Percentiles rank a stretch among this genome's conserved stretches.
These are phyloP conservation scores for Stylophora pistillata DNA, from an alignment of 64 coral and sea anemone species.

Conservation along the genomic window DNA sequence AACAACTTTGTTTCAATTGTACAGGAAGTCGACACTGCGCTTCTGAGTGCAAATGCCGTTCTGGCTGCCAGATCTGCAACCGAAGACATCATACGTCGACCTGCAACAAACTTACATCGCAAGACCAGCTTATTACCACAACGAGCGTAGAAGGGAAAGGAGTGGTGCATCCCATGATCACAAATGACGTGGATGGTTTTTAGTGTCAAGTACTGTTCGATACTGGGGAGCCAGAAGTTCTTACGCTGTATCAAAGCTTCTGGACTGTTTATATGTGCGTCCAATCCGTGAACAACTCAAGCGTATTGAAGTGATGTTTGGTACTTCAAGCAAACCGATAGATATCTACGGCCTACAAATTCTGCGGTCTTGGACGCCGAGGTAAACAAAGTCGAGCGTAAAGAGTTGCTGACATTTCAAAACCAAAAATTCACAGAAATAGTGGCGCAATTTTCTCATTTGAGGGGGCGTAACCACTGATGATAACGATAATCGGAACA, in stretches of 20 bases:
- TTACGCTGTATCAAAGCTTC: slow-evolving; percentile 33
- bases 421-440: slow-evolving; percentile 38
- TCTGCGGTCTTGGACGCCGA: slow-evolving; percentile 20
- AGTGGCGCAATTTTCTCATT: slow-evolving; percentile 21
- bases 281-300: slow-evolving; percentile 28
- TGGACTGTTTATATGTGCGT: slow-evolving; percentile 6
- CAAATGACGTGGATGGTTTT: slow-evolving; percentile 30
- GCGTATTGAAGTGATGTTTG: slow-evolving; percentile 52
- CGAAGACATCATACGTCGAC: slow-evolving; percentile 24
- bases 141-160: slow-evolving; percentile 23
- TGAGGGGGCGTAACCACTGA: slow-evolving; percentile 9
- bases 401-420: slow-evolving; percentile 38
- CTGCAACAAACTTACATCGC: slow-evolving; percentile 16
- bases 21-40: slow-evolving; percentile 7
- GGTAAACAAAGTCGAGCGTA: slow-evolving; percentile 45
- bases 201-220: slow-evolving; percentile 33
- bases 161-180: slow-evolving; percentile 43
- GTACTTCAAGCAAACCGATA: slow-evolving; percentile 35
- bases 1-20: slow-evolving; percentile 37
- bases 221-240: slow-evolving; percentile 45
- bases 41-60: slow-evolving; percentile 29
- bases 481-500: slow-evolving; percentile 15
- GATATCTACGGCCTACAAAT: slow-evolving; percentile 27
- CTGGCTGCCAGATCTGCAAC: slow-evolving; percentile 58
- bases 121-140: slow-evolving; percentile 25